Conservation (phyloP, 2,888 invertebrate species). For the Stenichneumon culpator region DNA sequence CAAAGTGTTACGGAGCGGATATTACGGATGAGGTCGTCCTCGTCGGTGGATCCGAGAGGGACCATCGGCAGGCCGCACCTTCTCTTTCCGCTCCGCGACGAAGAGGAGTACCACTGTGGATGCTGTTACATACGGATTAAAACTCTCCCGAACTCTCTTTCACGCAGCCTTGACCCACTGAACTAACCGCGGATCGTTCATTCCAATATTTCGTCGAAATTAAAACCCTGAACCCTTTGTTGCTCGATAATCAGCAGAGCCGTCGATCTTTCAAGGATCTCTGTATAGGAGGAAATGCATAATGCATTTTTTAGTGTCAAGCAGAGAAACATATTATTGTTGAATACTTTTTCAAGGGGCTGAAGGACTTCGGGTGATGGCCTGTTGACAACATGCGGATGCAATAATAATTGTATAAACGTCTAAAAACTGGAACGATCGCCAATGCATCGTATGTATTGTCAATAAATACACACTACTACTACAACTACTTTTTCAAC, state of each 20-base stretch:
- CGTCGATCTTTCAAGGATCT: slow-evolving; percentile 13
- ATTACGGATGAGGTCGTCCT: slow-evolving; percentile 63
- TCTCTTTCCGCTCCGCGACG: slow-evolving; percentile 42
- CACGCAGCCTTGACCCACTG: slow-evolving; percentile 80
- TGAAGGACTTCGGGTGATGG: too few relatives aligned
- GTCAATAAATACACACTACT: too few relatives aligned
- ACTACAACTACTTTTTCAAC: background rate
- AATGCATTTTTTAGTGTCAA: too few relatives aligned
- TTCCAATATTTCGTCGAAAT: slow-evolving; percentile 12
- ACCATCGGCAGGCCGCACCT: slow-evolving; percentile 27
- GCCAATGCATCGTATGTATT: too few relatives aligned
- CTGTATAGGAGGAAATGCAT: background rate
- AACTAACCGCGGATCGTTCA: slow-evolving; percentile 58
- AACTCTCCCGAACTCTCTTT: slow-evolving; percentile 59
- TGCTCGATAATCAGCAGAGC: slow-evolving; percentile 24
- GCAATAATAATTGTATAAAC: too few relatives aligned
- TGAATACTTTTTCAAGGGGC: background rate
- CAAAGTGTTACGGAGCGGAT: slow-evolving; percentile 76
- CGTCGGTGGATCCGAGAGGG: slow-evolving; percentile 32
- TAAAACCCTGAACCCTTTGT: background rate
- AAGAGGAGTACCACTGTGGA: slow-evolving; percentile 26
- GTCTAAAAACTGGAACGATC: too few relatives aligned
- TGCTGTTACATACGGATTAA: slow-evolving; percentile 66
- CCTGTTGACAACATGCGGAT: too few relatives aligned
- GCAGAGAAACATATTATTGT: too few relatives aligned